These are phyloP conservation scores for Heliconius charithonia DNA, from an alignment of 2,888 invertebrate genomes.

Conservation along the genomic window DNA sequence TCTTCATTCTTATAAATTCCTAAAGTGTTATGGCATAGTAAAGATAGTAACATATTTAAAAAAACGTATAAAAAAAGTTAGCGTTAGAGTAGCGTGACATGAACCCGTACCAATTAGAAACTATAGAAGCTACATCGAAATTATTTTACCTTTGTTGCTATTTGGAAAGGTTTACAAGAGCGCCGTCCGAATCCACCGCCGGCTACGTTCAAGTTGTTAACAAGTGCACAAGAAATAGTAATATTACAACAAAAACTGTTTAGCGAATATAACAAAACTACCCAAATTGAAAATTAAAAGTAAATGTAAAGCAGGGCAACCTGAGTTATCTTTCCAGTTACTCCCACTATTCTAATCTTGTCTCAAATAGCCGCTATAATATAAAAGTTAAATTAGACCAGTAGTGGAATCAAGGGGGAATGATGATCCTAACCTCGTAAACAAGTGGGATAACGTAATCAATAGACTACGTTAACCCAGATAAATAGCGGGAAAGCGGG, in stretches of 20 bases:
- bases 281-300: not conserved
- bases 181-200: no score
- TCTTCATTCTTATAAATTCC: no score
- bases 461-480: conserved; percentile 65
- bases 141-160: no score
- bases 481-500: conserved; percentile 74
- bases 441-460: conserved; percentile 45
- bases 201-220: no score
- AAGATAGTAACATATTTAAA: no score
- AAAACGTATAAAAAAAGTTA: no score
- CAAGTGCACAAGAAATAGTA: not conserved
- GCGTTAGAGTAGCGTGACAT: not conserved
- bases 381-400: conserved; percentile 39
- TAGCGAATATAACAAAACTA: not conserved
- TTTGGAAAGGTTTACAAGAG: no score
- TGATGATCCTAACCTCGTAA: conserved; percentile 48
- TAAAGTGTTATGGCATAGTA: no score
- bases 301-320: not conserved
- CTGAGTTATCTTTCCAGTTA: not conserved
- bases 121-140: not conserved
- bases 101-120: not conserved
- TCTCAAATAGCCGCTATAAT: conserved; percentile 33
- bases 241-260: not conserved
- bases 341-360: conserved; percentile 26
- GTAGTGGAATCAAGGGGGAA: conserved; percentile 41